Base-by-base conservation (phyloP, 64 coral and sea anemone genomes). In the Pachyseris speciosa region DNA sequence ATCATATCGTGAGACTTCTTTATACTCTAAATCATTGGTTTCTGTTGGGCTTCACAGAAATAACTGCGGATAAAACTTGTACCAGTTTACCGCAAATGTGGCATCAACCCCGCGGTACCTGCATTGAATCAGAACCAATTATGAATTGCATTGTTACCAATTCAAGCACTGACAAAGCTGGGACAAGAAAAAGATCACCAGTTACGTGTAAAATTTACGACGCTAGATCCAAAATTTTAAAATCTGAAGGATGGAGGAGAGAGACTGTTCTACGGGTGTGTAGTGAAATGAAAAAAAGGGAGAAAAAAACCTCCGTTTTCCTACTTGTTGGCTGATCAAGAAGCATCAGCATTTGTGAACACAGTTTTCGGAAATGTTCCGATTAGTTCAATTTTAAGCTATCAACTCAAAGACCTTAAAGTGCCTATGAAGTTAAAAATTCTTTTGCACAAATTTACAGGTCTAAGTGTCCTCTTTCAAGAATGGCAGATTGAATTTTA, bases 131-230 rank as follows among this genome's bases (percentile, higher is more conserved):
- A 60, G 66, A 84, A 63, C 74, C 94, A 49, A 63, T 95, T 17
- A 94, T 94, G 76, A 94, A 83, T 20, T 86, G 93, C 51, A 30
- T 1, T 47, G 86, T 77, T 72, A 79, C 63, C 16, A 69, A 89
- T 75, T 25, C 86, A 84, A 28, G 13, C 20, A 84, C 51, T 48
- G 86, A 88, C 37, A 70, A 75, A 84, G 57, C 51, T 74, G 51
- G 59, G 7, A 89, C 74, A 64, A 37, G 86, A 36, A 94, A 94
- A 83, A 24, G 45, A 37, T 8, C 29, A 51, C 86, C 93, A 76
- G 87, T 85, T 36, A 27, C 32, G 4, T 94, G 72, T 34, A 94
- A 94, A 79, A 5, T 94, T 36, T 94, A 86, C 72, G 87, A 94
- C 86, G 87, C 93, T 15, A 89, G 86, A 84, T 81, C 30, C 15